Evolutionary conservation across 1,140 invertebrate genomes (phyloP).

Genomic region (Helicoverpa zea): DNA sequence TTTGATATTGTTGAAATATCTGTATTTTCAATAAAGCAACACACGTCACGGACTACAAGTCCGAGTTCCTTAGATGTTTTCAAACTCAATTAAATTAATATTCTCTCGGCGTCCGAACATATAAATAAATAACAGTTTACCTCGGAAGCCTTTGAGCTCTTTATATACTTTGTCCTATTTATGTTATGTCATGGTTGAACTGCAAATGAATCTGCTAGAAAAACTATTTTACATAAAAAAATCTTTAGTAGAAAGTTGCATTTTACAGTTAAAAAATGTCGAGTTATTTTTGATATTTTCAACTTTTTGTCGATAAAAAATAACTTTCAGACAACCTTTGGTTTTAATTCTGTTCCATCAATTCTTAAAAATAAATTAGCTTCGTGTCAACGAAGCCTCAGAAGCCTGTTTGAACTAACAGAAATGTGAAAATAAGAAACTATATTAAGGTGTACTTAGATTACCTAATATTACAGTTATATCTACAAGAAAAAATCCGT

Average conservation of each 20-base stretch:
- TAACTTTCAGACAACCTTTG: too few species aligned
- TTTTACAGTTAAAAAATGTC: not conserved
- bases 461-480: not conserved
- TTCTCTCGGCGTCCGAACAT: slow-evolving; percentile 9
- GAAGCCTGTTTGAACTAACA: too few species aligned
- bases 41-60: too few species aligned
- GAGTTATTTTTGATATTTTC: not conserved
- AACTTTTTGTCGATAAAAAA: too few species aligned
- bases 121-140: slow-evolving; percentile 43
- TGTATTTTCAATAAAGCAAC: slow-evolving; percentile 25
- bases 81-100: slow-evolving; percentile 37
- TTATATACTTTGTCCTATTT: slow-evolving; percentile 10
- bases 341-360: too few species aligned
- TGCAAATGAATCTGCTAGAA: slow-evolving; percentile 10
- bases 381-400: too few species aligned
- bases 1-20: not conserved
- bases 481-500: not conserved
- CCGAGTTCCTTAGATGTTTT: slow-evolving; percentile 13
- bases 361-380: too few species aligned
- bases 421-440: too few species aligned
- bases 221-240: not conserved
- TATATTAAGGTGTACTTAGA: not conserved
- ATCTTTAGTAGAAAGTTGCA: not conserved
- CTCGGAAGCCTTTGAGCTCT: slow-evolving; percentile 42
- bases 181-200: not conserved